Evolutionary conservation across 2,797 vertebrate genomes (phyloP).

Genomic region (Trachurus trachurus): DNA sequence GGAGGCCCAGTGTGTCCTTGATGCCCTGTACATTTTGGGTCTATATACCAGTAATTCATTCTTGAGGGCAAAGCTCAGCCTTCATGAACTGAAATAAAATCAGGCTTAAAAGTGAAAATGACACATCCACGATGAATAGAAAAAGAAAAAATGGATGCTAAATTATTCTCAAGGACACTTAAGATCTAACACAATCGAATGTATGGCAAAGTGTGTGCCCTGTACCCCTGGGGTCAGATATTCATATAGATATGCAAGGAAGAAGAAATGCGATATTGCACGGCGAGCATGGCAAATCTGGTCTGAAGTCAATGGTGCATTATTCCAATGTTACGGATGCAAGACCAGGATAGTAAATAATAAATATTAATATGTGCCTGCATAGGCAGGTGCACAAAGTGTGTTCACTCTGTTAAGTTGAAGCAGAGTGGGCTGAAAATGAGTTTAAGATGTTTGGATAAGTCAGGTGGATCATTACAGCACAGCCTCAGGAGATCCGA

Average conservation of each 20-base stretch:
- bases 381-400: no score
- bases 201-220: slow-evolving; percentile 5
- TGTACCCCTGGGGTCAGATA: neutral
- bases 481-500: no score
- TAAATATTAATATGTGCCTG: no score
- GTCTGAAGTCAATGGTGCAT: no score
- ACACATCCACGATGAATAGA: slow-evolving; percentile 17
- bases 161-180: slow-evolving; percentile 37
- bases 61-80: neutral
- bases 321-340: no score
- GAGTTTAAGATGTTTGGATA: no score
- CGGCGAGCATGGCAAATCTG: no score
- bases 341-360: no score
- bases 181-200: slow-evolving; percentile 23
- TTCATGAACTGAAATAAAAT: slow-evolving; percentile 31
- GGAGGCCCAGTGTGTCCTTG: neutral
- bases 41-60: slow-evolving; percentile 19
- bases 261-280: neutral
- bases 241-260: neutral
- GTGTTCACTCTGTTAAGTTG: no score
- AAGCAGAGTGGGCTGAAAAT: no score
- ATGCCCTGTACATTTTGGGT: slow-evolving; percentile 19
- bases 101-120: slow-evolving; percentile 17
- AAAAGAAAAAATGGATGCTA: neutral
- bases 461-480: no score